These are phyloP conservation scores for Anaspis maculata DNA, from an alignment of 2,888 invertebrate genomes.

Conservation along the genomic window DNA sequence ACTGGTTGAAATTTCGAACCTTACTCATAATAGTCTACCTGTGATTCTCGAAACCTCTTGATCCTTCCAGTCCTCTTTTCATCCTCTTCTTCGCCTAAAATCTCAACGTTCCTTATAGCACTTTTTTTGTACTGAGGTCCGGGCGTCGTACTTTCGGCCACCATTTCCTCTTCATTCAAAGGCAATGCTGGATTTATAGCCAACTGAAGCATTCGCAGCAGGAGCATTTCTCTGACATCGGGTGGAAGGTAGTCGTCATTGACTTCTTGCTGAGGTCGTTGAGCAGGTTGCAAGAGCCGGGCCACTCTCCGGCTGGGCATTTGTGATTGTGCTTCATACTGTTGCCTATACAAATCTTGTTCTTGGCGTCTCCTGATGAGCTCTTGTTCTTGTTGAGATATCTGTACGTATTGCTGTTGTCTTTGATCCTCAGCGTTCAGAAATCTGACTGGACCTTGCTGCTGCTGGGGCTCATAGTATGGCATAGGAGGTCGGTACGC, in stretches of 20 bases:
- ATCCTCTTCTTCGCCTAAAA: constrained; percentile 55
- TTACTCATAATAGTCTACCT: constrained; percentile 19
- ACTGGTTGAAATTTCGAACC: too few relatives aligned
- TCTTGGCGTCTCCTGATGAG: constrained; percentile 11
- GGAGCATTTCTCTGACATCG: constrained; percentile 61
- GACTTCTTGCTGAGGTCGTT: constrained; percentile 17
- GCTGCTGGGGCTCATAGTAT: constrained; percentile 16
- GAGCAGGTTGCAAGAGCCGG: constrained; percentile 22
- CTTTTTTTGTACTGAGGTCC: constrained; percentile 47
- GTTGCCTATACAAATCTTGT: constrained; percentile 13
- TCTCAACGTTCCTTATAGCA: constrained; percentile 63
- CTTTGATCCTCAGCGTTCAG: constrained; percentile 8
- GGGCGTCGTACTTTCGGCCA: constrained; percentile 37
- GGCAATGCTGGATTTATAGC: constrained; percentile 57
- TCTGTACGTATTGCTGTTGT: constrained; percentile 14
- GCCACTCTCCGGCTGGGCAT: constrained; percentile 33
- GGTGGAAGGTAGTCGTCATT: constrained; percentile 57
- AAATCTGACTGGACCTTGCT: constrained; percentile 19
- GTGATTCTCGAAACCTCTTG: constrained; percentile 24
- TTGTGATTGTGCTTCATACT: constrained; percentile 26
- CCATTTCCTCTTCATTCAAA: constrained; percentile 32
- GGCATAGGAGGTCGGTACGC: constrained; percentile 18
- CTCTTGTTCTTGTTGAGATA: constrained; percentile 1
- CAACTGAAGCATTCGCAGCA: constrained; percentile 63
- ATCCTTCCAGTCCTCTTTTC: constrained; percentile 15